Conservation (phyloP, 2,888 invertebrate genomes). For the Lomographa bimaculata region DNA sequence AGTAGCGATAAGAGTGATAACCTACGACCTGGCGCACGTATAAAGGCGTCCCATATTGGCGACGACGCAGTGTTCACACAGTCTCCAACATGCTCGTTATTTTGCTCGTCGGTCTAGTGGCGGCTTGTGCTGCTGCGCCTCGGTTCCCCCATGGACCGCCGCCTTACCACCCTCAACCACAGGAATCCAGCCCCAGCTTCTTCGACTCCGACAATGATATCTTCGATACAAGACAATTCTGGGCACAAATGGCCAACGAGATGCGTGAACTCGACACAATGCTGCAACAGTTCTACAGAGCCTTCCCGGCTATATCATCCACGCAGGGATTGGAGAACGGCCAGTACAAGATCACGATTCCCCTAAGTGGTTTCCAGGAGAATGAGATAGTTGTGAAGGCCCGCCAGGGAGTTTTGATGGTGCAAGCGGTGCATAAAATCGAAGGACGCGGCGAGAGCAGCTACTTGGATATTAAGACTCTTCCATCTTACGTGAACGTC, state of each 20-base stretch:
- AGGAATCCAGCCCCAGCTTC: constrained; percentile 7
- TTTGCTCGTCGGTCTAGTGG: constrained; percentile 46
- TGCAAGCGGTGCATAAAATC: constrained; percentile 56
- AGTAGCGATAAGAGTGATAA: constrained; percentile 51
- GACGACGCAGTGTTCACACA: constrained; percentile 29
- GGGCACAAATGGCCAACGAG: constrained; percentile 52
- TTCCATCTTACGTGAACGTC: constrained; percentile 52
- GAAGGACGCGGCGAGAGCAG: constrained; percentile 35
- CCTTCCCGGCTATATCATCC: constrained; percentile 46
- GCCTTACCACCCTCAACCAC: constrained; percentile 24
- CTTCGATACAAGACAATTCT: constrained; percentile 62
- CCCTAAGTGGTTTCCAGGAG: constrained; percentile 55
- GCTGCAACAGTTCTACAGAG: constrained; percentile 46
- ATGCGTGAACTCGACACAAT: constrained; percentile 52
- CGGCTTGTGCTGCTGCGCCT: constrained; percentile 56
- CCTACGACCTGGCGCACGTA: constrained; percentile 50
- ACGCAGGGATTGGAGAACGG: constrained; percentile 44
- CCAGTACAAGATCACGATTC: constrained; percentile 56
- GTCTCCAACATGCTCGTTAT: constrained; percentile 44
- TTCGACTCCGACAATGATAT: constrained; percentile 40
- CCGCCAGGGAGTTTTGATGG: constrained; percentile 58
- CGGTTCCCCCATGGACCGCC: constrained; percentile 26
- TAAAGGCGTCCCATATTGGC: constrained; percentile 34
- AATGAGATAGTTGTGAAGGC: constrained; percentile 69
- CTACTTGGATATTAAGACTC: constrained; percentile 53